These are phyloP conservation scores for Cephus runcator DNA, from an alignment of 2,888 invertebrate species.

Conservation along the genomic window DNA sequence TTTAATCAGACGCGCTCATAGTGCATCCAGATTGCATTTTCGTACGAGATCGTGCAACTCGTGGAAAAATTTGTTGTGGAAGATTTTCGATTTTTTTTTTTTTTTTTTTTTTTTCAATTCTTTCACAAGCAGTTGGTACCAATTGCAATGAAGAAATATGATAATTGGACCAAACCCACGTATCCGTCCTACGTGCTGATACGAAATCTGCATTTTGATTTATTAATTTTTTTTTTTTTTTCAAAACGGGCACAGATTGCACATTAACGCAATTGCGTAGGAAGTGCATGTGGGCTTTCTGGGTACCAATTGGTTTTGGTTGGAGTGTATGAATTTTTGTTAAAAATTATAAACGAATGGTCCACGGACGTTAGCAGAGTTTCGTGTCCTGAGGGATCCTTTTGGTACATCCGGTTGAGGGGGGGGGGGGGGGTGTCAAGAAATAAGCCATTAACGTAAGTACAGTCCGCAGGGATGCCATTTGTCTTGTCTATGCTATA, in stretches of 20 bases:
- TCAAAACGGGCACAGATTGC: neutral
- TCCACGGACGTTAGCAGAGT: neutral
- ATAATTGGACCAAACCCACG: neutral
- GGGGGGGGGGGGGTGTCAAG: neutral
- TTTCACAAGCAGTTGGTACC: neutral
- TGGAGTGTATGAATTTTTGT: neutral
- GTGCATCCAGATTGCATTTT: neutral
- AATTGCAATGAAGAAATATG: neutral
- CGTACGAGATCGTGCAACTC: neutral
- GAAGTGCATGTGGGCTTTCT: no score
- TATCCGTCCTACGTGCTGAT: neutral
- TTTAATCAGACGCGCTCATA: neutral
- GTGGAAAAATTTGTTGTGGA: neutral
- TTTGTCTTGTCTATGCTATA: neutral
- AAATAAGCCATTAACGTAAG: neutral
- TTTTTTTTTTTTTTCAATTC: neutral
- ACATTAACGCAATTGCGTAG: neutral
- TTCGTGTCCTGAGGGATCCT: neutral
- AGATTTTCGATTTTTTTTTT: neutral
- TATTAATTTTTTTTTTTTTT: neutral
- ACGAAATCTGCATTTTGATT: neutral
- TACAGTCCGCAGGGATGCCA: neutral
- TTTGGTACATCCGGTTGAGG: neutral
- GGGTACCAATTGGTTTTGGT: no score
- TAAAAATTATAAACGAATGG: neutral